Conservation (phyloP, 2,113 vertebrate genomes). For the Heloderma charlesbogerti region DNA sequence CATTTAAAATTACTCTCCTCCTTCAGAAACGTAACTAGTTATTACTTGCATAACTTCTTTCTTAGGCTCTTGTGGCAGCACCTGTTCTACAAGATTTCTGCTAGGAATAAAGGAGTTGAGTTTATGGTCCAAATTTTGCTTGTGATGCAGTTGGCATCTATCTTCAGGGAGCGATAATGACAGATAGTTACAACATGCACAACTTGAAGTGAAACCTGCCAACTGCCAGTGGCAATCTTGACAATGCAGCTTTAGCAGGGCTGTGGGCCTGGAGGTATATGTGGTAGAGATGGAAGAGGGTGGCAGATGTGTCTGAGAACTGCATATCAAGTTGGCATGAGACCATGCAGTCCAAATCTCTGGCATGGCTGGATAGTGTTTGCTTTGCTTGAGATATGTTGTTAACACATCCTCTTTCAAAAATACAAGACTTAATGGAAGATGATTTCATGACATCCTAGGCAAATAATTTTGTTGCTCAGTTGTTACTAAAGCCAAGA, state of each 20-base stretch:
- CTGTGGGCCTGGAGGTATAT: not conserved
- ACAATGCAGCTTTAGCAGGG: not conserved
- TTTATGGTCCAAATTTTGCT: conserved; percentile 25
- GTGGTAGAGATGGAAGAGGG: not conserved
- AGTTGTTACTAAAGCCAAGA: not conserved
- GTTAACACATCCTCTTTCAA: not conserved
- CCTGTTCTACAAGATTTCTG: conserved; percentile 24
- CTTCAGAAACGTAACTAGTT: conserved; percentile 1
- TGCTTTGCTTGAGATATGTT: not conserved
- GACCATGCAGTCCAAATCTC: not conserved
- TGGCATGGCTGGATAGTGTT: not conserved
- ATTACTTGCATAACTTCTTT: not conserved
- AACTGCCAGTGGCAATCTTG: not conserved
- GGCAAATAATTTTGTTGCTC: not conserved
- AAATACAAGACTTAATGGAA: not conserved
- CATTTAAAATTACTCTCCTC: not conserved
- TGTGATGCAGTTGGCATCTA: conserved; percentile 12
- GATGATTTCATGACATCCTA: not conserved
- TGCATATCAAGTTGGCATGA: not conserved
- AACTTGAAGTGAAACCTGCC: not conserved
- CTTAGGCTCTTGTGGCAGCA: conserved; percentile 6
- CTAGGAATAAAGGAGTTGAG: not conserved
- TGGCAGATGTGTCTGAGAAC: not conserved
- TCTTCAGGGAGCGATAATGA: conserved; percentile 13
- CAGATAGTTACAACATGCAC: not conserved